phyloP scores from a whole-genome alignment of 2,888 invertebrate species.

The Punctoribates punctum region DNA sequence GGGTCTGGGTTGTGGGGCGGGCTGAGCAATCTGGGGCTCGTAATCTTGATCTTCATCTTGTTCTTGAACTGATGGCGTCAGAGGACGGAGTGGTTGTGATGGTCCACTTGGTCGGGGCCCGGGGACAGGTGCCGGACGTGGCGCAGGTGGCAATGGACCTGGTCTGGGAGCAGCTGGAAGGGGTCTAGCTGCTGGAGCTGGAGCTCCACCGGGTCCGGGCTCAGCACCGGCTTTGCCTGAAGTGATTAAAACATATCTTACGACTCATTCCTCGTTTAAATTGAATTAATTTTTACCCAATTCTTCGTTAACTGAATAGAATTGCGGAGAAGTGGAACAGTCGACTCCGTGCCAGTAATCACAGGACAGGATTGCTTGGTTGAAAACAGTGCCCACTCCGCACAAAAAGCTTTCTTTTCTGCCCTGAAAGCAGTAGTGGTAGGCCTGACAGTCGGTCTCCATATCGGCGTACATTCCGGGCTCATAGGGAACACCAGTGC shows the following conservation, averaged over 20 bases:
- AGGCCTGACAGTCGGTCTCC: slow-evolving; percentile 60
- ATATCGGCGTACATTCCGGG: slow-evolving; percentile 89
- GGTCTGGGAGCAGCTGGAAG: slow-evolving; percentile 30
- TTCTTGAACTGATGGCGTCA: slow-evolving; percentile 1
- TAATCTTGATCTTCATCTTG: background rate
- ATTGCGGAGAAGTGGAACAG: slow-evolving; percentile 65
- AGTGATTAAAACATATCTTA: background rate
- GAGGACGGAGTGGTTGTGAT: slow-evolving; percentile 19
- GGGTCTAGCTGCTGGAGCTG: slow-evolving; percentile 24
- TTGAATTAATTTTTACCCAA: slow-evolving; percentile 37
- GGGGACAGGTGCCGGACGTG: background rate
- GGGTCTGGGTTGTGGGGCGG: background rate
- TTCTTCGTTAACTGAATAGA: slow-evolving; percentile 57
- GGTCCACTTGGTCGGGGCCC: background rate
- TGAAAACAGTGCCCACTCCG: slow-evolving; percentile 51
- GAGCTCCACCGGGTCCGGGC: slow-evolving; percentile 12
- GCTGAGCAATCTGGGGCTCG: background rate
- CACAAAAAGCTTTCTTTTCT: slow-evolving; percentile 54
- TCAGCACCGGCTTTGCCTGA: slow-evolving; percentile 39
- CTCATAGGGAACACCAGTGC: slow-evolving; percentile 67
- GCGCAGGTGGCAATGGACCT: background rate
- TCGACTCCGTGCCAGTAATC: slow-evolving; percentile 51
- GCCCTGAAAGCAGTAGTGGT: slow-evolving; percentile 51
- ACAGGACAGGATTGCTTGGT: slow-evolving; percentile 50
- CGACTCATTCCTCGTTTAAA: background rate